phyloP scores from a whole-genome alignment of 2,797 vertebrate species.

The Sebastes diploproa region DNA sequence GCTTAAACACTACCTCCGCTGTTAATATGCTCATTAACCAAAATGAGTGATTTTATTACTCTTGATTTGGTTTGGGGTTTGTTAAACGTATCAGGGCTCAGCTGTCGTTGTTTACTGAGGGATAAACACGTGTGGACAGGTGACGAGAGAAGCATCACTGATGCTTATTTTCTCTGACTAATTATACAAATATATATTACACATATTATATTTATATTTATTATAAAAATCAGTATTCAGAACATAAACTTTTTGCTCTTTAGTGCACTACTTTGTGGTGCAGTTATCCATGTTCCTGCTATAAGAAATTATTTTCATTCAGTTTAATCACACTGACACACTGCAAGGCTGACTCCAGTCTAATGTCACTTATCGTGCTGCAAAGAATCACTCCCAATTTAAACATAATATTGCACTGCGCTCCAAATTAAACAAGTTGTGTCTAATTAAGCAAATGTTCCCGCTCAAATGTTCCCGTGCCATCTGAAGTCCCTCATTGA shows the following conservation, averaged over 20 bases:
- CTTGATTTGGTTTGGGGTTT: conserved; percentile 86
- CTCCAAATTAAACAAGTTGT: conserved; percentile 37
- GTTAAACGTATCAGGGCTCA: conserved; percentile 77
- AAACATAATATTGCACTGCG: conserved; percentile 23
- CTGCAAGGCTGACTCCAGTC: neutral
- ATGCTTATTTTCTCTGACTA: conserved; percentile 10
- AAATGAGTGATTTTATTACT: conserved; percentile 88
- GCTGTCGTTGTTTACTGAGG: conserved; percentile 73
- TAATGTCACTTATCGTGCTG: conserved; percentile 21
- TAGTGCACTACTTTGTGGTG: neutral
- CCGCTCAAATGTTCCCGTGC: neutral
- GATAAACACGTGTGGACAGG: conserved; percentile 67
- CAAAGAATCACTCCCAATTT: conserved; percentile 29
- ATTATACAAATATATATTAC: neutral
- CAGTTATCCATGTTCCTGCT: neutral
- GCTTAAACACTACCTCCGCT: conserved; percentile 86
- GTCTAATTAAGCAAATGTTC: conserved; percentile 49
- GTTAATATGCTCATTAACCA: conserved; percentile 89
- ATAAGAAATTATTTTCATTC: neutral
- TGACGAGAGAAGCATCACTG: conserved; percentile 19
- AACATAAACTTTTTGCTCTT: neutral
- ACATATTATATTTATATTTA: neutral
- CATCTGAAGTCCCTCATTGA: conserved; percentile 6
- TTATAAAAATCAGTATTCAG: neutral
- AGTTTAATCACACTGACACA: conserved; percentile 22